Evolutionary conservation across 2,888 invertebrate species (phyloP), one percentile per base, ranked within the genome.

Genomic region (Chalcis sispes): DNA sequence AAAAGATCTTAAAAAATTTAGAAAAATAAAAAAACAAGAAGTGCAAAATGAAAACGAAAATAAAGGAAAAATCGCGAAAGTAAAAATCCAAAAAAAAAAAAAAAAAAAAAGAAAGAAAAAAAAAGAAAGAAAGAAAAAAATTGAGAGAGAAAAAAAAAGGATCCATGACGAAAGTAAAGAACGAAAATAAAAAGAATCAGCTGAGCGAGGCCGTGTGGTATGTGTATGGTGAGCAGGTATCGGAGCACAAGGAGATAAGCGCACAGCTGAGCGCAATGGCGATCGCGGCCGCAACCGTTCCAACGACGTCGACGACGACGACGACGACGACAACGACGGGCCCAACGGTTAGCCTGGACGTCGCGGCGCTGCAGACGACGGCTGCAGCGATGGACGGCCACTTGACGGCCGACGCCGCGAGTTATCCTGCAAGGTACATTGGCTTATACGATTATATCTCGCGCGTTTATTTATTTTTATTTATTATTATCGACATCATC

Each of bases 161-260:
- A n/a, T n/a, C n/a, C n/a, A n/a, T n/a, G n/a, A n/a, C n/a, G n/a
- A n/a, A n/a, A n/a, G n/a, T n/a, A n/a, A n/a, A n/a, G n/a, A 36
- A 36, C 10, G 36, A 36, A 36, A 36, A 36, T 36, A 10, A 36
- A 50, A 50, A 8, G 42, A 2, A 13, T 36, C 15, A 20, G 15
- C 20, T 70, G 75, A 75, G 58, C 48, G 50, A 27, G 46, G 42
- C 36, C 54, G 50, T 48, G 25, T 70, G 62, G 65, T 72, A 27
- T 77, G 46, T 72, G 32, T 13, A 13, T 58, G 20, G 48, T 62
- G 29, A 23, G 48, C 75, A 78, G 78, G 78, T 78, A 50, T 69
- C 40, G 66, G 72, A 72, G 78, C 72, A 72, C 64, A 69, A 52
- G 54, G 78, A 69, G 54, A 72, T 78, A 15, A 70, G 58, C 52